Base-by-base conservation (phyloP, 2,113 vertebrate genomes). In the Myrmophylax atrothorax region DNA sequence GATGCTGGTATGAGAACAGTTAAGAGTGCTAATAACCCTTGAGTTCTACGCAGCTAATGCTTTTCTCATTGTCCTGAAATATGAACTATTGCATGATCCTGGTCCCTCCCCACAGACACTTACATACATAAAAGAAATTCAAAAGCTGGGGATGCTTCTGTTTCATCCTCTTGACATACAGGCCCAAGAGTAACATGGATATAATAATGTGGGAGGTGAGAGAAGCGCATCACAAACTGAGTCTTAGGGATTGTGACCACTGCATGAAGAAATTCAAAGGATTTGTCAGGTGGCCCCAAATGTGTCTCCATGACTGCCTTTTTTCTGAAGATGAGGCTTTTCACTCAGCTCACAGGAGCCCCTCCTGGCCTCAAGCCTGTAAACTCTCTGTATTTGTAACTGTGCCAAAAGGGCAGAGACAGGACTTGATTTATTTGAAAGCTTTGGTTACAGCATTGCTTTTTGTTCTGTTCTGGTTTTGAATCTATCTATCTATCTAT, bases 41-140 rank as follows among this genome's bases (percentile, higher is more conserved):
- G n/a, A 64, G 17, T 10, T 78, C 64, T 33, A 12, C 7, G 63
- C 10, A 88, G 55, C 24, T 35, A 46, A 3, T 26, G 7, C 9
- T 77, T 64, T 85, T 40, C 37, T 86, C 10, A 18, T 19, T 89
- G 19, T 37, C 23, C n/a, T 84, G 42, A 89, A 74, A 50, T 58
- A 52, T 6, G 3, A 24, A 18, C 4, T 80, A 4, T 5, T 73
- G 6, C 10, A 38, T 59, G 72, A 68, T 42, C 18, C 56, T 60
- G 18, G 22, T 74, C 3, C 3, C 4, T 40, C 2, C 2, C 1
- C 4, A 2, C 12, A 38, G 4, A 33, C 14, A 33, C n/a, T 29
- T 55, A 63, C 8, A 44, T 3, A 13, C 8, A 47, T 1, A 19
- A 31, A 64, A 76, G 17, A 60, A 80, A 47, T 80, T 40, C 4